Evolutionary conservation across 30 jellyfish, hydroid and myxozoan genomes (phyloP), one percentile per base, ranked within the genome.

Genomic region (Aurelia aurita): DNA sequence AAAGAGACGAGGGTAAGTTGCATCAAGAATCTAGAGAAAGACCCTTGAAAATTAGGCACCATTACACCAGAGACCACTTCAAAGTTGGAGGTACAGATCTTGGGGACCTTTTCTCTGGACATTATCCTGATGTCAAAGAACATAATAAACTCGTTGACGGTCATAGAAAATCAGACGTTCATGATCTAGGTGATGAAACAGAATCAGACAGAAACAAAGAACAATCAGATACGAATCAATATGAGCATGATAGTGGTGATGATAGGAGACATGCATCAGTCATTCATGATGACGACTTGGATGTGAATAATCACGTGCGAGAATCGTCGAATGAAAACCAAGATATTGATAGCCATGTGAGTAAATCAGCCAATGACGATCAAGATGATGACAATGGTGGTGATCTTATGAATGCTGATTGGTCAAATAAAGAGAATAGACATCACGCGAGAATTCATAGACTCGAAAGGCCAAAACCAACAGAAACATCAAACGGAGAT

Each of bases 311-410:
- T 16, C 28, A 67, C 31, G 28, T 0, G 59, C n/a, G 9, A 46
- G 69, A 18, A 22, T 63, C 75, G 51, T 6, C 55, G 53, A 31
- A 25, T 22, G 26, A 87, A 29, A 18, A 1, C 28, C 69, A 78
- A 2, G 71, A 55, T 10, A 22, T 19, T 12, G 58, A 61, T 62
- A 84, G 45, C 18, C 72, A 90, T 16, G 77, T 72, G 26, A 72
- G 18, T 28, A 72, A 85, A 19, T 34, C 67, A 14, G 68, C 77
- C 32, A 67, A 74, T 71, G 93, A 70, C 19, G 87, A 58, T 28
- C 86, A 69, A 2, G 97, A 80, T 27, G 60, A 51, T 81, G 63
- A 80, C 47, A 45, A 74, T 80, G 87, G 39, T 22, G 77, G 51
- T 71, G 86, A 74, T 32, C 0, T 29, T 8, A 64, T 27, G 25